Percentiles rank a stretch among this genome's conserved stretches.
Evolutionary conservation across 2,113 vertebrate species (phyloP).

Genomic region (Aplodontia rufa): DNA sequence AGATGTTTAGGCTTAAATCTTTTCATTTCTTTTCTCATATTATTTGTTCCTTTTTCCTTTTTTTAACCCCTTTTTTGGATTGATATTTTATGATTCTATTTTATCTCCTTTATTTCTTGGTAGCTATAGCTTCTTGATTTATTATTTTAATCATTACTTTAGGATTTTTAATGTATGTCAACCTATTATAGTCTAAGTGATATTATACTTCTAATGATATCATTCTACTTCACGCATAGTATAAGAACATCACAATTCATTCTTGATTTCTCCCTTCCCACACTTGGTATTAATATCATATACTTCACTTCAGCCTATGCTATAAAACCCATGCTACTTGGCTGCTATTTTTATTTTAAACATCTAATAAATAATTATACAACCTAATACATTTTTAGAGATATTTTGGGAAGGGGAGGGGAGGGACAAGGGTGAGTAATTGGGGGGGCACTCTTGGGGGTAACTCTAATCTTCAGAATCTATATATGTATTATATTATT

Average conservation of each 20-base stretch:
- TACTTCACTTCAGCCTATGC: neutral
- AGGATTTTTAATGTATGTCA: neutral
- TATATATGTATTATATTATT: too few species aligned
- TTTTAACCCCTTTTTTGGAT: neutral
- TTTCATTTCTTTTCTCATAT: neutral
- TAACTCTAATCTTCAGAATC: too few species aligned
- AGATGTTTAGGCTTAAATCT: neutral
- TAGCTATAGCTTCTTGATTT: neutral
- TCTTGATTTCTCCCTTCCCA: neutral
- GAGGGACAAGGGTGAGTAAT: too few species aligned
- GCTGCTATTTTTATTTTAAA: slow-evolving; percentile 18
- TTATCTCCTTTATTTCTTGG: neutral
- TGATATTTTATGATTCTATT: neutral
- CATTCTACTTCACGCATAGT: neutral
- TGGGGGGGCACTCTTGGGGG: too few species aligned
- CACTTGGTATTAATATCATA: neutral
- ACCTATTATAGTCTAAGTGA: neutral
- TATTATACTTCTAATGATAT: neutral
- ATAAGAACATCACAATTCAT: neutral
- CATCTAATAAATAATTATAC: neutral
- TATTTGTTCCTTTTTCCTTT: neutral
- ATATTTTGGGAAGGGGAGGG: too few species aligned
- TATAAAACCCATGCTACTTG: neutral
- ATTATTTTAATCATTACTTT: neutral
- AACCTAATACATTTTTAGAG: too few species aligned